Percentiles rank a stretch among this genome's conserved stretches.
Evolutionary conservation across 1,140 invertebrate species (phyloP).

Genomic region (Carcinoscorpius rotundicauda): DNA sequence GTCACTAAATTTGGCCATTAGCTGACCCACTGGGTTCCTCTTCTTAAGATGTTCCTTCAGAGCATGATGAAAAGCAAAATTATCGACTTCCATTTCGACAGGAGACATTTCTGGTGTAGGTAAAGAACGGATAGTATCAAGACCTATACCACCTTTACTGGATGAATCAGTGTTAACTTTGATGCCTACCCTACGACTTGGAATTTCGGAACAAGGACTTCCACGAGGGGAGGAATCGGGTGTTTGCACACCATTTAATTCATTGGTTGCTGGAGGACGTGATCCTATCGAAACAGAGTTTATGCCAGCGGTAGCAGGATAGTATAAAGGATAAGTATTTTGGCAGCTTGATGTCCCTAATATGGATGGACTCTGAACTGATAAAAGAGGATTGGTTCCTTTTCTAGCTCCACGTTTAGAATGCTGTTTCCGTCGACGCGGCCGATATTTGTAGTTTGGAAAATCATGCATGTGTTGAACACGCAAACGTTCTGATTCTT

Average conservation of each 20-base stretch:
- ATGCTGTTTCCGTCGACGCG: constrained; percentile 66
- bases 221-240: constrained; percentile 57
- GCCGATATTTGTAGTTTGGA: constrained; percentile 94
- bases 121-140: constrained; percentile 34
- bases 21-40: constrained; percentile 23
- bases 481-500: constrained; percentile 39
- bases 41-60: constrained; percentile 36
- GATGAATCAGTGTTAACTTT: constrained; percentile 16
- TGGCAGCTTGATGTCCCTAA: constrained; percentile 8
- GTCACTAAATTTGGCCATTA: constrained; percentile 26
- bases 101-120: constrained; percentile 60
- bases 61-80: constrained; percentile 28
- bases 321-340: constrained; percentile 12
- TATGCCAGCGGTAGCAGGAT: not conserved
- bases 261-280: constrained; percentile 19
- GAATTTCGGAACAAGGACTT: constrained; percentile 36
- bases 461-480: constrained; percentile 44
- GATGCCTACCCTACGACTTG: not conserved
- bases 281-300: not conserved
- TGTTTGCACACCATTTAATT: constrained; percentile 45
- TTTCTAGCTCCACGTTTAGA: constrained; percentile 46
- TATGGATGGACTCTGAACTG: constrained; percentile 24
- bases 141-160: constrained; percentile 1
- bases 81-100: constrained; percentile 34
- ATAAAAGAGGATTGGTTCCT: constrained; percentile 31